A percentile compares a stretch with the other conserved stretches of the same genome.
These are phyloP conservation scores for Propsilocerus akamusi DNA, from an alignment of 1,140 invertebrate species.

Conservation along the genomic window DNA sequence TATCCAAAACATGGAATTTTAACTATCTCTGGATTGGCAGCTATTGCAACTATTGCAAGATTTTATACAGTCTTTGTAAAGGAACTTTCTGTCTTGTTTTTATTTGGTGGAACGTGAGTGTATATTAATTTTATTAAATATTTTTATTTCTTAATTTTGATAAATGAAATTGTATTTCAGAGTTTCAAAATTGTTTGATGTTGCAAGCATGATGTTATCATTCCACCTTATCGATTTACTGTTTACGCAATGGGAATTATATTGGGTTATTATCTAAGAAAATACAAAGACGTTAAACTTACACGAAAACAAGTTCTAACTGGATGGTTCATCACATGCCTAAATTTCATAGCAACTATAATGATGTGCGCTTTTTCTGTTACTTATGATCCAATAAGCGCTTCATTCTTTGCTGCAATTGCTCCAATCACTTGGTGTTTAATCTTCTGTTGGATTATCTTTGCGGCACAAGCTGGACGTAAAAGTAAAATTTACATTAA, in stretches of 20 bases:
- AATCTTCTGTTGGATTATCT: not conserved
- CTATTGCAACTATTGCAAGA: not conserved
- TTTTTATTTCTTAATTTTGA: not conserved
- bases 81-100: not conserved
- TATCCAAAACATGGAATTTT: not conserved
- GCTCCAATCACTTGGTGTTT: not conserved
- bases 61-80: not conserved
- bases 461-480: constrained; percentile 34
- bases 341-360: too few relatives aligned
- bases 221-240: not conserved
- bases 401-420: not conserved
- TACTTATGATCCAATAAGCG: not conserved
- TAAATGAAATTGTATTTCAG: not conserved
- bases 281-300: not conserved
- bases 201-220: not conserved
- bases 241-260: not conserved
- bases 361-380: not conserved
- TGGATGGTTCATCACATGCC: not conserved
- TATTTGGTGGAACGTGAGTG: not conserved
- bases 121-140: not conserved
- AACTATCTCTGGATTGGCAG: not conserved
- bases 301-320: not conserved
- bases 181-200: not conserved
- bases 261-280: not conserved
- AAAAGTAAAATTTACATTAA: constrained; percentile 24